Evolutionary conservation across 2,888 invertebrate species (phyloP), one percentile per base, ranked within the genome.

Genomic region (Caenorhabditis uteleia): DNA sequence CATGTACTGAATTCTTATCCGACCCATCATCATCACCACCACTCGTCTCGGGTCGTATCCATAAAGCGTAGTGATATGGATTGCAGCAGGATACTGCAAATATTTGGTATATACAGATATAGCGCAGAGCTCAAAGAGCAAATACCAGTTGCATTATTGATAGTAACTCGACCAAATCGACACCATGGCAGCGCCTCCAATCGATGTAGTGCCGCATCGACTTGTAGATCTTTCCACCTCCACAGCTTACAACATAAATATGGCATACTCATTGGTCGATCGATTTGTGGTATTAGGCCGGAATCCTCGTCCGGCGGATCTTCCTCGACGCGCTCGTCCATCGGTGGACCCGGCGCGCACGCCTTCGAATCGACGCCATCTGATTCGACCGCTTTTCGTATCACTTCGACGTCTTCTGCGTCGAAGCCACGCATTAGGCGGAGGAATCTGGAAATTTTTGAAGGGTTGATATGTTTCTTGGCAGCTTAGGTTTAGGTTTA

Each of bases 161-260:
- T 80, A 0, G 81, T 81, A 16, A 81, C 81, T 33, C 81, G 57
- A 36, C 81, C 81, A 58, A 81, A 81, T 27, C 81, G 70, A 69
- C 81, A 81, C 81, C 81, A 81, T n/a, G 81, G 81, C 39, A 81
- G 58, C 2, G 80, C 78, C 53, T 81, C 81, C 7, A 81, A 68
- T 10, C 80, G 74, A 55, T 80, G 80, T 7, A 80, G 66, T 7
- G 80, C 80, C 26, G 80, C 80, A 51, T 80, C 80, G n/a, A 78
- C 78, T 58, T 80, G 80, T 16, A 80, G 65, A 47, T 80, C 80
- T 43, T 75, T 77, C 80, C 80, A 80, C 40, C 81, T 56, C 81
- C 81, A 81, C 67, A 81, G 68, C 57, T 81, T 81, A 51, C 81
- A 81, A 54, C 81, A 81, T 8, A 81, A 59, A 44, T 81, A 81